These are phyloP conservation scores for Automeris io DNA, from an alignment of 2,888 invertebrate genomes.

Conservation along the genomic window DNA sequence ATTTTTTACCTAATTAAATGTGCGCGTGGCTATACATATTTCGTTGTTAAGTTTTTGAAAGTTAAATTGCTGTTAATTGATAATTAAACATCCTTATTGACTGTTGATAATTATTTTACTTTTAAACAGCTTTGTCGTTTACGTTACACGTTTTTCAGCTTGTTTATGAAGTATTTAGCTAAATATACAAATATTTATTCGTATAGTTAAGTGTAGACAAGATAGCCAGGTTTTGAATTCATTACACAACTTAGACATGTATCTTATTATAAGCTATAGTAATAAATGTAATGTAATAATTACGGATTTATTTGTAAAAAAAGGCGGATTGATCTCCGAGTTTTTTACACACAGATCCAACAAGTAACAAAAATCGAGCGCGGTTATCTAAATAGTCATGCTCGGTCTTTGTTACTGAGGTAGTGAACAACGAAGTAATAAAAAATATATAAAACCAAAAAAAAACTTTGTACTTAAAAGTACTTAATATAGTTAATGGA, in stretches of 20 bases:
- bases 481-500: constrained; percentile 64
- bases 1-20: no score
- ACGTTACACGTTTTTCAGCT: constrained; percentile 46
- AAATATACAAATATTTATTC: constrained; percentile 71
- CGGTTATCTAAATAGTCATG: constrained; percentile 10
- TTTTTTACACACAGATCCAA: constrained; percentile 1
- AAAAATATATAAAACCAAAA: constrained; percentile 61
- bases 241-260: constrained; percentile 60
- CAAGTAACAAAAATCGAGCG: constrained; percentile 7
- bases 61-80: constrained; percentile 69
- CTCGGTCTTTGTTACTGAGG: constrained; percentile 46
- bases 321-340: neutral
- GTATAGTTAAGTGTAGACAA: constrained; percentile 69
- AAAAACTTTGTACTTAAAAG: constrained; percentile 53
- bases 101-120: constrained; percentile 53
- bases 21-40: neutral
- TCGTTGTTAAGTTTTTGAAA: constrained; percentile 66
- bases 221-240: constrained; percentile 77
- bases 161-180: constrained; percentile 59
- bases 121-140: constrained; percentile 53
- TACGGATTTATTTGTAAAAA: constrained; percentile 29
- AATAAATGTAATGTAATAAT: constrained; percentile 72
- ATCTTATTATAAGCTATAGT: constrained; percentile 65
- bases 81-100: constrained; percentile 70
- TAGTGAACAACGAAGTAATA: constrained; percentile 71